phyloP scores from a whole-genome alignment of 2,888 invertebrate genomes.

The Ophion costatus region DNA sequence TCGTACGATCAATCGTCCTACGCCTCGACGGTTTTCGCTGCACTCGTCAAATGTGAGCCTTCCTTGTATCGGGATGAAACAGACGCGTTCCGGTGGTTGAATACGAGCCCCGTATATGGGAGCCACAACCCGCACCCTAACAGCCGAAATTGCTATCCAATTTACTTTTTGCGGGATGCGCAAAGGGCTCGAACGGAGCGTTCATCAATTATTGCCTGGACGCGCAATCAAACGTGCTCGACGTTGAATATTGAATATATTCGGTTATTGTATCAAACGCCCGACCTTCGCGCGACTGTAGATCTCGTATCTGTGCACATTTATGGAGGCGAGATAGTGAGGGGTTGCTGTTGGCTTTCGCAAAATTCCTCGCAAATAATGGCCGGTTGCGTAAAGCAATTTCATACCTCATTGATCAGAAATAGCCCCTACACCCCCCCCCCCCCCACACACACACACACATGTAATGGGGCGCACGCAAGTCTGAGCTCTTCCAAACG shows the following conservation, averaged over 20 bases:
- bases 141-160: slow-evolving; percentile 47
- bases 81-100: slow-evolving; percentile 45
- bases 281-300: slow-evolving; percentile 46
- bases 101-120: slow-evolving; percentile 32
- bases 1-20: slow-evolving; percentile 7
- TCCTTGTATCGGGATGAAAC: slow-evolving; percentile 26
- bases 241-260: slow-evolving; percentile 77
- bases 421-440: slow-evolving; percentile 54
- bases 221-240: slow-evolving; percentile 67
- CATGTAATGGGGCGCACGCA: neutral
- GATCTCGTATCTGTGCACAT: slow-evolving; percentile 38
- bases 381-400: slow-evolving; percentile 78
- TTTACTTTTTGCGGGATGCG: slow-evolving; percentile 39
- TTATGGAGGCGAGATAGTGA: slow-evolving; percentile 17
- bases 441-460: neutral
- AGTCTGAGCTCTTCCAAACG: neutral
- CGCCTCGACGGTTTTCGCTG: slow-evolving; percentile 29
- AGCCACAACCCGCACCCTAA: slow-evolving; percentile 15
- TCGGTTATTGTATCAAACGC: slow-evolving; percentile 74
- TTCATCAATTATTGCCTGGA: slow-evolving; percentile 67
- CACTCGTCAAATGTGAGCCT: slow-evolving; percentile 21
- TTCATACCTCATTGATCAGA: slow-evolving; percentile 76
- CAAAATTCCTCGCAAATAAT: slow-evolving; percentile 76
- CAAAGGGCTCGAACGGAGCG: slow-evolving; percentile 57
- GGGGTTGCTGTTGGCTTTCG: slow-evolving; percentile 45